Evolutionary conservation across 2,797 vertebrate species (phyloP).

Genomic region (Dermochelys coriacea): DNA sequence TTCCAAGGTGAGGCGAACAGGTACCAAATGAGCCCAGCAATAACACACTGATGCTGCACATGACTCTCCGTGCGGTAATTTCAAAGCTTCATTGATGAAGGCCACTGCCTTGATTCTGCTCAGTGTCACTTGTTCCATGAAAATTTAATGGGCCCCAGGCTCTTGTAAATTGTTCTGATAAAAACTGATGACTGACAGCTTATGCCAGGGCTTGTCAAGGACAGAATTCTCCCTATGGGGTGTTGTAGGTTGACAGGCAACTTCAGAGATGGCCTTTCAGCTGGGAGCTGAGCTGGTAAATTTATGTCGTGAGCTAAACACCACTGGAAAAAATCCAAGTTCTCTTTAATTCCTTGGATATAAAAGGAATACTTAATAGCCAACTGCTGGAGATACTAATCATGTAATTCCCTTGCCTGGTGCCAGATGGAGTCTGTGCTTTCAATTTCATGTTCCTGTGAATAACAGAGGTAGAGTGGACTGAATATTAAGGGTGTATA

Average conservation of each 20-base stretch:
- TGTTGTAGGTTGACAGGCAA: background rate
- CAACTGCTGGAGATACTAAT: background rate
- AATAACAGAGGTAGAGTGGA: too few relatives aligned
- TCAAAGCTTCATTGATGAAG: rapidly evolving
- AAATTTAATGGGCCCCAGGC: background rate
- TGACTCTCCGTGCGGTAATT: background rate
- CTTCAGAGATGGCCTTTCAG: background rate
- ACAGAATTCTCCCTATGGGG: background rate
- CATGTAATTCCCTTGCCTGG: background rate
- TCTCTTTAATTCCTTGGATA: background rate
- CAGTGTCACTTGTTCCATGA: background rate
- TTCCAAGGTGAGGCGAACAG: rapidly evolving
- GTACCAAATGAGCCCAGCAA: rapidly evolving
- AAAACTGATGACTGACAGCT: background rate
- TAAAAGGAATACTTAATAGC: background rate
- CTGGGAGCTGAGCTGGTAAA: background rate
- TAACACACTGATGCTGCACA: background rate
- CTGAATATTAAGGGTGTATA: background rate
- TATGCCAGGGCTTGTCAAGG: rapidly evolving
- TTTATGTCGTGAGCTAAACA: background rate
- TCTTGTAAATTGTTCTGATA: background rate
- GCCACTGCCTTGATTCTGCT: background rate
- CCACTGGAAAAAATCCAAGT: background rate
- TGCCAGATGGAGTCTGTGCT: background rate
- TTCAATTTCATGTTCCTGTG: background rate